Evolutionary conservation across 2,888 invertebrate species (phyloP), one percentile per base, ranked within the genome.

Genomic region (Hirtodrosophila confusa): DNA sequence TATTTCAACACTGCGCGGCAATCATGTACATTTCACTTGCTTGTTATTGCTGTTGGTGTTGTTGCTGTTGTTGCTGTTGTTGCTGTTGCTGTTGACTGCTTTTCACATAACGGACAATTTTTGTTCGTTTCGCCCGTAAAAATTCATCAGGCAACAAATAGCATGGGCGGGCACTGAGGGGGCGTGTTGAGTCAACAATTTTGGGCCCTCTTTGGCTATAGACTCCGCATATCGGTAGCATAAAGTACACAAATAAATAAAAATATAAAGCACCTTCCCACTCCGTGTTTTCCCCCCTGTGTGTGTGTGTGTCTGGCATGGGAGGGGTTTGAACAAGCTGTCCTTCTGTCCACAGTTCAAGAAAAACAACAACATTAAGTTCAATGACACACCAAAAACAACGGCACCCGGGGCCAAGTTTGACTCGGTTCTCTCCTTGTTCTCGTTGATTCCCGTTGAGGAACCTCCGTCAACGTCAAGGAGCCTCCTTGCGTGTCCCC

Each of bases 231-330:
- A 83, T 83, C 72, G 80, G 68, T 76, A 44, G 75, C 76, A 80
- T 51, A 85, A 82, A 82, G 76, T 68, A 83, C 62, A 86, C 78
- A 83, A 83, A 86, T 80, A 86, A 86, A 83, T 83, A 78, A 73
- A 82, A 66, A 68, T 62, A 75, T 67, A 78, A 65, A 71, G 64
- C 69, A 44, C 53, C 45, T 54, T 51, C 43, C 29, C 12, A 29
- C 17, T 29, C 10, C 10, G 37, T 11, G 44, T 17, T 17, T 2
- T 17, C 17, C 17, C 2, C 17, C 2, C 17, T 17, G 1, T 17
- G 1, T 17, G 1, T 44, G 29, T 54, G 17, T 17, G 31, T 27
- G 41, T 4, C 17, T 23, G 31, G 17, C 17, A 17, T 2, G 4
- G 27, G 24, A 6, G 23, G 39, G 31, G 44, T 17, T 10, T n/a